These are phyloP conservation scores for Erethizon dorsatum DNA, from an alignment of 2,797 vertebrate species.

Conservation along the genomic window DNA sequence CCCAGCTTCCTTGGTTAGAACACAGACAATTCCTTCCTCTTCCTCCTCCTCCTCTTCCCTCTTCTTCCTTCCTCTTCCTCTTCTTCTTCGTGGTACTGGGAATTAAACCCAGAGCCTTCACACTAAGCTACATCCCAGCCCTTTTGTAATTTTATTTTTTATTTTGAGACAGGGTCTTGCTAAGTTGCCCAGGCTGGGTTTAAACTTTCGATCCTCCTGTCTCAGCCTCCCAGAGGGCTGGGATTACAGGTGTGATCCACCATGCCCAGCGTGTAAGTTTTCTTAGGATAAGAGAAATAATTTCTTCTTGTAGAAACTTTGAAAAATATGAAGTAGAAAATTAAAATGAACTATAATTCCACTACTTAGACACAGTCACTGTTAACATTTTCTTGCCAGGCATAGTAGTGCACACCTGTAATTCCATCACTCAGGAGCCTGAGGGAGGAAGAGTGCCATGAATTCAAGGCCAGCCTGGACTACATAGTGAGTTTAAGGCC, in stretches of 20 bases:
- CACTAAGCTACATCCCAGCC: neutral
- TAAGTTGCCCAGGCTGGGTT: neutral
- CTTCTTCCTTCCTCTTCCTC: too few species aligned
- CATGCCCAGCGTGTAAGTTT: neutral
- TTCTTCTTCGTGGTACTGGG: neutral
- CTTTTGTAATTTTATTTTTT: neutral
- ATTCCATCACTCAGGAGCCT: too few species aligned
- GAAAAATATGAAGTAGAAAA: neutral
- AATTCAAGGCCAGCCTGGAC: too few species aligned
- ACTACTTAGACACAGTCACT: neutral
- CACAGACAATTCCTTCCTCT: neutral
- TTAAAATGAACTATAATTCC: neutral
- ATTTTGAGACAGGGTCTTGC: neutral
- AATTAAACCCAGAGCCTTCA: neutral
- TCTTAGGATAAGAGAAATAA: neutral
- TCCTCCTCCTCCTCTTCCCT: neutral
- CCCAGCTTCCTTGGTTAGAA: neutral
- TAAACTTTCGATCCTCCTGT: neutral
- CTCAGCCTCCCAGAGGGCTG: neutral
- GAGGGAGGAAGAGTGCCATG: too few species aligned
- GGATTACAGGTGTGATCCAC: neutral
- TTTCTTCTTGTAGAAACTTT: constrained; percentile 26
- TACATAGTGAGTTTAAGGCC: neutral
- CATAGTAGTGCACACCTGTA: too few species aligned
- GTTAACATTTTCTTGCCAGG: neutral